These are phyloP conservation scores for Glomeris maerens DNA, from an alignment of 1,140 invertebrate genomes.

Conservation along the genomic window DNA sequence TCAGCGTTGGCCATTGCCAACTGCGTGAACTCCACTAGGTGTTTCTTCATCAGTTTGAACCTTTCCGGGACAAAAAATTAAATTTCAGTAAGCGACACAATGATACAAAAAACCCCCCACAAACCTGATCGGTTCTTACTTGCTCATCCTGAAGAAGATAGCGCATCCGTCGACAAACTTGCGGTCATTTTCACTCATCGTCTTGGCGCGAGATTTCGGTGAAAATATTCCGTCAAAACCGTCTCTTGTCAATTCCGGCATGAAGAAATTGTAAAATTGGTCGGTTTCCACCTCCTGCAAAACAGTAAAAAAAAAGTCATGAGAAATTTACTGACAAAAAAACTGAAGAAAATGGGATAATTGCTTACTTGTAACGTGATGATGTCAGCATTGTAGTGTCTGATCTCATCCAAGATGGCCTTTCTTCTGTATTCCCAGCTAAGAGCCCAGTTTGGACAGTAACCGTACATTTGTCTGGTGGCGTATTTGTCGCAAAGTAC, in stretches of 20 bases:
- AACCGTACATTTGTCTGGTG: slow-evolving; percentile 92
- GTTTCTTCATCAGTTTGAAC: slow-evolving; percentile 86
- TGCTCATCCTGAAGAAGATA: slow-evolving; percentile 87
- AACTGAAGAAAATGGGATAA: slow-evolving; percentile 1
- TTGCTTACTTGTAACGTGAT: slow-evolving; percentile 66
- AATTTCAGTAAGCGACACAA: slow-evolving; percentile 17
- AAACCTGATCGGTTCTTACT: slow-evolving; percentile 55
- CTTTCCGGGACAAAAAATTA: slow-evolving; percentile 41
- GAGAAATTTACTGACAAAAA: slow-evolving; percentile 7
- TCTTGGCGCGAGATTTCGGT: slow-evolving; percentile 94
- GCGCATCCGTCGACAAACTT: slow-evolving; percentile 99
- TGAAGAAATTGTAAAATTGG: slow-evolving; percentile 94
- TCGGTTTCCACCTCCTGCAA: slow-evolving; percentile 94
- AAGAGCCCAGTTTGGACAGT: slow-evolving; percentile 92
- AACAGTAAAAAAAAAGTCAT: slow-evolving; percentile 4
- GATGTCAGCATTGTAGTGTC: slow-evolving; percentile 92
- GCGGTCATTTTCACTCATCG: slow-evolving; percentile 90
- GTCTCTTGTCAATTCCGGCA: slow-evolving; percentile 81
- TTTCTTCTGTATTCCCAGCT: slow-evolving; percentile 98
- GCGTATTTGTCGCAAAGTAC: slow-evolving; percentile 98
- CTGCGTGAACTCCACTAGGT: slow-evolving; percentile 94
- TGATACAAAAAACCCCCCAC: slow-evolving; percentile 41
- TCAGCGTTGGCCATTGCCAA: slow-evolving; percentile 96
- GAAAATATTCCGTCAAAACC: slow-evolving; percentile 97
- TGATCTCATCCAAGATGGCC: slow-evolving; percentile 91